Conservation (phyloP, 2,797 vertebrate genomes). For the Eleutherodactylus coqui region DNA sequence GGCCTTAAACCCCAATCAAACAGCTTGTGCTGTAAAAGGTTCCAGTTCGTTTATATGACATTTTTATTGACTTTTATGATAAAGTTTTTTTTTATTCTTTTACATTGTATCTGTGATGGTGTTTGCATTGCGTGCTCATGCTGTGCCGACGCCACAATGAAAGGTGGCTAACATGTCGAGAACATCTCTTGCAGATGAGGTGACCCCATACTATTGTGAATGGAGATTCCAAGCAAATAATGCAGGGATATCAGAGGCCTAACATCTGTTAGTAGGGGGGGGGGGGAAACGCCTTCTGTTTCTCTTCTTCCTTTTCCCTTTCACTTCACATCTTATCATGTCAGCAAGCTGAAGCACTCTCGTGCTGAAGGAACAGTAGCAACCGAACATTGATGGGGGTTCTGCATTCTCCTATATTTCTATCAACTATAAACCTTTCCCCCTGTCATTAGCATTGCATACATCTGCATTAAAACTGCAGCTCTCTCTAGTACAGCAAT, state of each 20-base stretch:
- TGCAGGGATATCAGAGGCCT: constrained; percentile 43
- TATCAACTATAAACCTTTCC: not conserved
- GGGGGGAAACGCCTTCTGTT: constrained; percentile 42
- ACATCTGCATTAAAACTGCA: constrained; percentile 9
- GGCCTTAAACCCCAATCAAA: not conserved
- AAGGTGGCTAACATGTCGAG: constrained; percentile 14
- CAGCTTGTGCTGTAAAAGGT: not conserved
- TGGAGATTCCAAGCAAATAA: constrained; percentile 47
- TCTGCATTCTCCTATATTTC: constrained; percentile 5
- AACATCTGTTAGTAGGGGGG: constrained; percentile 56
- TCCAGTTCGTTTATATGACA: not conserved
- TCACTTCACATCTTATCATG: constrained; percentile 30
- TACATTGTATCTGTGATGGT: not conserved
- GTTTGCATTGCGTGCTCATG: constrained; percentile 22
- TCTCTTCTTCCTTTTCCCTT: constrained; percentile 18
- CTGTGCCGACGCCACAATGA: not conserved
- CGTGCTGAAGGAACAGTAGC: not conserved
- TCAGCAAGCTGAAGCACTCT: not conserved
- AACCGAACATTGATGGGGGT: not conserved
- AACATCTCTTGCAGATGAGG: constrained; percentile 29
- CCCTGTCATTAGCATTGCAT: not conserved
- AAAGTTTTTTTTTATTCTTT: not conserved
- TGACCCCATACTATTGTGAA: constrained; percentile 43
- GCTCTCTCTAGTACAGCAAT: not conserved
- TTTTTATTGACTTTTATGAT: not conserved